These are phyloP conservation scores for Lithobates pipiens DNA, from an alignment of 2,797 vertebrate genomes.

Conservation along the genomic window DNA sequence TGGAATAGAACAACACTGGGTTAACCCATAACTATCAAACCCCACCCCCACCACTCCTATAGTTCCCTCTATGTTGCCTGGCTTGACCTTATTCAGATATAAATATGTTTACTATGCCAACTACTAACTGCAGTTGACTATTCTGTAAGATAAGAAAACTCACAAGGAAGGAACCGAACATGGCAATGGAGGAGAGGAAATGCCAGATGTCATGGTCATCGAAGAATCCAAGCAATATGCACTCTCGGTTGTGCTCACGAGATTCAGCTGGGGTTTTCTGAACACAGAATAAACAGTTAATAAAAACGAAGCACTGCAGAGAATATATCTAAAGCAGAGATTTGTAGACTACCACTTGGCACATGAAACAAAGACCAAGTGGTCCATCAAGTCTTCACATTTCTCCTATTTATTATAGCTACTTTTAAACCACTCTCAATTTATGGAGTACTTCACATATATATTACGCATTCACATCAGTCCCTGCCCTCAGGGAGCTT, in stretches of 20 bases:
- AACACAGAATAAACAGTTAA: constrained; percentile 19
- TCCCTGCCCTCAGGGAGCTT: too few species aligned
- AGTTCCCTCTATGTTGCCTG: too few species aligned
- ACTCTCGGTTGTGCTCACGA: constrained; percentile 94
- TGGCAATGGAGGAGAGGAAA: constrained; percentile 96
- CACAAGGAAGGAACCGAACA: constrained; percentile 98
- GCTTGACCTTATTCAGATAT: too few species aligned
- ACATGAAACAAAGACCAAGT: background rate
- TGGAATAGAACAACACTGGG: too few species aligned
- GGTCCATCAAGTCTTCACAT: too few species aligned
- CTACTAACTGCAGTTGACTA: background rate
- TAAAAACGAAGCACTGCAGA: background rate
- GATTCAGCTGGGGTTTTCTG: constrained; percentile 97
- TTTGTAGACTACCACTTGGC: background rate
- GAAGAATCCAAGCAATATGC: constrained; percentile 93
- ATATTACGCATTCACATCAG: too few species aligned
- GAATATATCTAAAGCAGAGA: background rate
- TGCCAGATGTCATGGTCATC: constrained; percentile 99
- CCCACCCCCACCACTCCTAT: too few species aligned
- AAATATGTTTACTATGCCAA: background rate
- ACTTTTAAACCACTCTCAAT: too few species aligned
- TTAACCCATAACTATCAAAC: too few species aligned
- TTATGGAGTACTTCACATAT: too few species aligned
- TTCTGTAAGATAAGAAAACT: constrained; percentile 9
- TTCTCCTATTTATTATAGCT: too few species aligned